These are phyloP conservation scores for Pseudomugil gertrudae DNA, from an alignment of 2,797 vertebrate species.

Conservation along the genomic window DNA sequence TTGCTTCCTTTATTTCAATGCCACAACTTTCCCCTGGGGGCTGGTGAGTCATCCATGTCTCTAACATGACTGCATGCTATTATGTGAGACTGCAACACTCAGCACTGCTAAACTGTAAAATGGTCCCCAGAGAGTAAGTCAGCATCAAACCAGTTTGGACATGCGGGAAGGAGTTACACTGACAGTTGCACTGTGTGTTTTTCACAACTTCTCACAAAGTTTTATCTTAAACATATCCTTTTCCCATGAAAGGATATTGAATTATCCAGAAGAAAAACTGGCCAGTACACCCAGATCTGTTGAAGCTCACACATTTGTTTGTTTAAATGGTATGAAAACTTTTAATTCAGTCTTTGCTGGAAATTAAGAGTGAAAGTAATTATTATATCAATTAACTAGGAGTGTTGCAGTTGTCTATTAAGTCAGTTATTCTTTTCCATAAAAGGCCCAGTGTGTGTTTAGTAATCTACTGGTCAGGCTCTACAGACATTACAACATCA, in stretches of 20 bases:
- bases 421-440: neutral
- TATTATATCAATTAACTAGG: neutral
- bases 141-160: slow-evolving; percentile 48
- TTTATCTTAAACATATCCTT: slow-evolving; percentile 11
- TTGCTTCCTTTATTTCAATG: slow-evolving; percentile 50
- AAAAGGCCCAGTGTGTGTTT: neutral
- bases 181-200: slow-evolving; percentile 44
- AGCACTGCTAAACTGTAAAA: slow-evolving; percentile 41
- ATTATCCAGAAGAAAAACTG: neutral
- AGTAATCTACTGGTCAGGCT: neutral
- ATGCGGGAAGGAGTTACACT: slow-evolving; percentile 45
- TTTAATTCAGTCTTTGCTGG: neutral
- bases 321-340: neutral
- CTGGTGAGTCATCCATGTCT: slow-evolving; percentile 71
- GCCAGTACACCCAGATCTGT: neutral
- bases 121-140: slow-evolving; percentile 39
- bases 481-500: neutral
- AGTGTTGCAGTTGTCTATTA: neutral
- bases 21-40: slow-evolving; percentile 53
- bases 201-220: slow-evolving; percentile 4
- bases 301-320: neutral
- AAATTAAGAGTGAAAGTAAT: neutral
- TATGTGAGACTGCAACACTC: slow-evolving; percentile 35
- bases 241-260: neutral
- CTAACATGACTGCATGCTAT: slow-evolving; percentile 65